A percentile compares a stretch with the other conserved stretches of the same genome.
These are phyloP conservation scores for Lordiphosa stackelbergi DNA, from an alignment of 1,140 invertebrate genomes.

Conservation along the genomic window DNA sequence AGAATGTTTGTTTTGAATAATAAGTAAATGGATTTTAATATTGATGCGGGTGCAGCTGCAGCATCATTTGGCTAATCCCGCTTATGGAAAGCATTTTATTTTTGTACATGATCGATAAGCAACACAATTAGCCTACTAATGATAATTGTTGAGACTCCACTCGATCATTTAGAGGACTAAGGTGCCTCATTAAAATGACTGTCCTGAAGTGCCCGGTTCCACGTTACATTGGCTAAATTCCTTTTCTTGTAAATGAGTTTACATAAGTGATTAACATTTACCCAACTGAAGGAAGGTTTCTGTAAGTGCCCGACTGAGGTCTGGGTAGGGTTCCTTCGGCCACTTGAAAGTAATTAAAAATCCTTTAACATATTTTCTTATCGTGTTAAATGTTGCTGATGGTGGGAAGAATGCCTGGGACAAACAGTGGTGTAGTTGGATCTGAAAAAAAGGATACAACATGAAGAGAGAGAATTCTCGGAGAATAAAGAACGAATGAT, in stretches of 20 bases:
- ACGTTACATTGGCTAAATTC: slow-evolving; percentile 22
- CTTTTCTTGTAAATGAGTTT: slow-evolving; percentile 34
- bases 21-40: slow-evolving; percentile 29
- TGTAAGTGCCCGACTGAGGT: slow-evolving; percentile 21
- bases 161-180: slow-evolving; percentile 22
- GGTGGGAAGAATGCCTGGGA: slow-evolving; percentile 29
- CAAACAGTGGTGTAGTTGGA: too few species aligned
- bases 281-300: slow-evolving; percentile 19
- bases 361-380: slow-evolving; percentile 72
- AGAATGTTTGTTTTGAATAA: slow-evolving; percentile 43
- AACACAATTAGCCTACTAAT: slow-evolving; percentile 58
- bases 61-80: slow-evolving; percentile 19
- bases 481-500: too few species aligned
- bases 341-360: slow-evolving; percentile 74
- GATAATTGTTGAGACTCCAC: slow-evolving; percentile 54
- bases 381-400: slow-evolving; percentile 47
- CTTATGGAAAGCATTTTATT: slow-evolving; percentile 18
- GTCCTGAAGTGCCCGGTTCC: slow-evolving; percentile 2
- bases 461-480: too few species aligned
- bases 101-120: slow-evolving; percentile 51
- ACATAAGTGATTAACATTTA: slow-evolving; percentile 41
- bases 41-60: slow-evolving; percentile 4
- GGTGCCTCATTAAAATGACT: slow-evolving; percentile 45
- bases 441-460: too few species aligned
- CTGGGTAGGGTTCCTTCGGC: slow-evolving; percentile 34